Evolutionary conservation across 1,140 invertebrate species (phyloP).

Genomic region (Ostrea edulis): DNA sequence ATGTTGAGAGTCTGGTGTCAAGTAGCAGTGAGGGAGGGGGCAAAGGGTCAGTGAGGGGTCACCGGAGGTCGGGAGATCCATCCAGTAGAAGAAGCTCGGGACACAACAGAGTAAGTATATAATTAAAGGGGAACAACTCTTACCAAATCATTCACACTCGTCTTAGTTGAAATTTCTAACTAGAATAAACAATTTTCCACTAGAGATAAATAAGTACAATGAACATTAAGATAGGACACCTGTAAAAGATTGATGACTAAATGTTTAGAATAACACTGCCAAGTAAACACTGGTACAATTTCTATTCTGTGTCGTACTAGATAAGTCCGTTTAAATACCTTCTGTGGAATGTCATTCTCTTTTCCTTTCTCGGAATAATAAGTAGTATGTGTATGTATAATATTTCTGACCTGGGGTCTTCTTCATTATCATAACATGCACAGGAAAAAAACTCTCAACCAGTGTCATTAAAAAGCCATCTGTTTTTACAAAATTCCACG

Average conservation of each 20-base stretch:
- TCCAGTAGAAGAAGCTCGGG: constrained; percentile 80
- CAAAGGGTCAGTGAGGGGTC: constrained; percentile 22
- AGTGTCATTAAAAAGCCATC: background rate
- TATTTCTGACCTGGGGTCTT: constrained; percentile 9
- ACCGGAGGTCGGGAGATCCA: constrained; percentile 41
- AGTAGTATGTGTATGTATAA: constrained; percentile 2
- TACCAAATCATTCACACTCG: too few relatives aligned
- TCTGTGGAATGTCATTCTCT: constrained; percentile 22
- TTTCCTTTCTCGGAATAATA: constrained; percentile 12
- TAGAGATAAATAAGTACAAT: background rate
- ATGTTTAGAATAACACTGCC: background rate
- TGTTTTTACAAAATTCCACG: background rate
- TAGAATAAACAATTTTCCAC: background rate
- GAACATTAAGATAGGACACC: background rate
- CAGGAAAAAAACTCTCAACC: constrained; percentile 20
- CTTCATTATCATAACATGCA: constrained; percentile 30
- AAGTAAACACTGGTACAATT: background rate
- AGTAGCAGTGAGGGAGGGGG: constrained; percentile 72
- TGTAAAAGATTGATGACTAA: constrained; percentile 25
- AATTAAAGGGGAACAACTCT: constrained; percentile 22
- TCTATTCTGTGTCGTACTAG: constrained; percentile 11
- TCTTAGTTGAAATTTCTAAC: too few relatives aligned
- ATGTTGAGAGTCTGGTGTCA: constrained; percentile 67
- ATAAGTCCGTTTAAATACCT: constrained; percentile 21
- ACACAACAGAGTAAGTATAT: constrained; percentile 58